Conservation (phyloP, 2,797 vertebrate species). For the Takifugu ocellatus region DNA sequence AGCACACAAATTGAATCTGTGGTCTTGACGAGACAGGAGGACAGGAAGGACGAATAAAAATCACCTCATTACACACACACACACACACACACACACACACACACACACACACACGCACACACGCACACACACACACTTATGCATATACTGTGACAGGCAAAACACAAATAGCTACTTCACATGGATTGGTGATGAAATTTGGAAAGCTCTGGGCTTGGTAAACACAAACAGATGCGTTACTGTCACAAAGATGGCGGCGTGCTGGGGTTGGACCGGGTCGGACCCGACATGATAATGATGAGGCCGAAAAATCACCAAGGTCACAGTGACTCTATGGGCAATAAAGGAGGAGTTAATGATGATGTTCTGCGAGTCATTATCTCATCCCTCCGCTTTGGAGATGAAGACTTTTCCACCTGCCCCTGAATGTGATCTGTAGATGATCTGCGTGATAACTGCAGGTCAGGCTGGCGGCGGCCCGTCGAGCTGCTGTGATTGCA, state of each 20-base stretch:
- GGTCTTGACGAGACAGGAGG: slow-evolving; percentile 61
- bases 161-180: slow-evolving; percentile 24
- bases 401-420: slow-evolving; percentile 13
- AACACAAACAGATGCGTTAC: slow-evolving; percentile 30
- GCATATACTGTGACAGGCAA: neutral
- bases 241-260: neutral
- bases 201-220: slow-evolving; percentile 46
- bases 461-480: slow-evolving; percentile 14
- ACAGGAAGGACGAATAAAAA: slow-evolving; percentile 64
- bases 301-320: slow-evolving; percentile 43
- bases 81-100: slow-evolving; percentile 10
- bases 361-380: slow-evolving; percentile 34
- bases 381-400: slow-evolving; percentile 3
- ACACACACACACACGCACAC: neutral
- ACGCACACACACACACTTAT: slow-evolving; percentile 6
- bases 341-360: slow-evolving; percentile 34
- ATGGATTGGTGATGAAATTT: slow-evolving; percentile 35
- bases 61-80: slow-evolving; percentile 55
- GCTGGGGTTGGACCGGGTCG: neutral
- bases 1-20: slow-evolving; percentile 64
- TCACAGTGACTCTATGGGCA: slow-evolving; percentile 29
- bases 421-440: slow-evolving; percentile 7
- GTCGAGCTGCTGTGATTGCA: slow-evolving; percentile 10
- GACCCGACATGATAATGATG: slow-evolving; percentile 15
- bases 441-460: slow-evolving; percentile 14